Evolutionary conservation across 1,140 invertebrate species (phyloP).

Genomic region (Diachasma alloeum): DNA sequence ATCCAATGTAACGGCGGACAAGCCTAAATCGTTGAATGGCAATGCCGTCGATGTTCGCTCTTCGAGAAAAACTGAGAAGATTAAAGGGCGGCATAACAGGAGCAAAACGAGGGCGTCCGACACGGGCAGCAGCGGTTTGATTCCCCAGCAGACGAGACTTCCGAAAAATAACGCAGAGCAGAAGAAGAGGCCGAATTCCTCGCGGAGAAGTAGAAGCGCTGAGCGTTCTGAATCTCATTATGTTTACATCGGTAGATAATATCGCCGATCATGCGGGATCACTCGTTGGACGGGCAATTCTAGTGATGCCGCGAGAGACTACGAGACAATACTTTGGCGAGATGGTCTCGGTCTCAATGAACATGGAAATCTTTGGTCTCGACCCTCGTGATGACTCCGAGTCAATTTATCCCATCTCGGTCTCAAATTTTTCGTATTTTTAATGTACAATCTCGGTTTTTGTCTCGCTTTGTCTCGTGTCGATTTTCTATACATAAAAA

Average conservation of each 20-base stretch:
- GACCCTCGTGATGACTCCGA: too few species aligned
- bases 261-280: neutral
- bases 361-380: too few species aligned
- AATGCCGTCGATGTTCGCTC: conserved; percentile 37
- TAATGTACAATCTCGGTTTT: too few species aligned
- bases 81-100: conserved; percentile 31
- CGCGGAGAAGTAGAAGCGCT: conserved; percentile 57
- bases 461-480: too few species aligned
- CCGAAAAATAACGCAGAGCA: conserved; percentile 45
- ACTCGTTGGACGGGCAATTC: neutral
- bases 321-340: too few species aligned
- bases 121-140: conserved; percentile 49
- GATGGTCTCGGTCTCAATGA: too few species aligned
- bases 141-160: conserved; percentile 43
- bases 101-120: conserved; percentile 36
- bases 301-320: too few species aligned
- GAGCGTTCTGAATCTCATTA: conserved; percentile 59
- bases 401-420: too few species aligned
- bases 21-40: conserved; percentile 45
- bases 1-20: conserved; percentile 28
- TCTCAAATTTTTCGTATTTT: too few species aligned
- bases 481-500: too few species aligned
- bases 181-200: conserved; percentile 51
- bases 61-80: conserved; percentile 40
- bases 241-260: conserved; percentile 56